phyloP scores from a whole-genome alignment of 2,797 vertebrate genomes.

The Acanthornis magna region DNA sequence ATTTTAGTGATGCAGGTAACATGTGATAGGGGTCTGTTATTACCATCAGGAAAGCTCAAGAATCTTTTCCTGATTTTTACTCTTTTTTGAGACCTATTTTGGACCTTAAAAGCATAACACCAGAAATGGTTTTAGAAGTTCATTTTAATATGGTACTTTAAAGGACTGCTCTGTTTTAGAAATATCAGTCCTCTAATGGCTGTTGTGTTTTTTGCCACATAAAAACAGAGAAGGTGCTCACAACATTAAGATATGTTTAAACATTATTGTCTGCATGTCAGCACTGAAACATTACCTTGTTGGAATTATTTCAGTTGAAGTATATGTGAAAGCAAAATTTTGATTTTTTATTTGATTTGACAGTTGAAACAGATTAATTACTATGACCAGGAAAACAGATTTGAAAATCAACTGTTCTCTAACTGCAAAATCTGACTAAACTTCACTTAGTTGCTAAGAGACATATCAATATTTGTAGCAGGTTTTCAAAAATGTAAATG shows the following conservation, averaged over 20 bases:
- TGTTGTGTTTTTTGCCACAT: background rate
- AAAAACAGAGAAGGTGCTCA: background rate
- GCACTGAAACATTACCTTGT: background rate
- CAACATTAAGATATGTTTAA: background rate
- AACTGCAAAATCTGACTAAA: background rate
- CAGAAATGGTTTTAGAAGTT: background rate
- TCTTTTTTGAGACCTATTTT: background rate
- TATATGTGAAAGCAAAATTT: background rate
- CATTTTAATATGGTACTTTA: background rate
- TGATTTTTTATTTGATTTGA: background rate
- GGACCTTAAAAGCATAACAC: background rate
- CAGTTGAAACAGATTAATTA: background rate
- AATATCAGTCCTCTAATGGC: background rate
- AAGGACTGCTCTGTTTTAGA: background rate
- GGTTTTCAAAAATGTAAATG: background rate
- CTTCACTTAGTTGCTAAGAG: background rate
- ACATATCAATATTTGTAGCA: background rate
- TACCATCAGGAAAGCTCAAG: background rate
- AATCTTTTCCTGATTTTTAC: background rate
- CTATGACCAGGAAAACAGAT: background rate
- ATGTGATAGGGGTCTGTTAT: background rate
- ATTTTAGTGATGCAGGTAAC: background rate
- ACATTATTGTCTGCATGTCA: background rate
- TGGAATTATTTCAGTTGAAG: background rate
- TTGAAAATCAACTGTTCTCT: background rate